phyloP scores from a whole-genome alignment of 2,888 invertebrate species.

The Agonum fuliginosum region DNA sequence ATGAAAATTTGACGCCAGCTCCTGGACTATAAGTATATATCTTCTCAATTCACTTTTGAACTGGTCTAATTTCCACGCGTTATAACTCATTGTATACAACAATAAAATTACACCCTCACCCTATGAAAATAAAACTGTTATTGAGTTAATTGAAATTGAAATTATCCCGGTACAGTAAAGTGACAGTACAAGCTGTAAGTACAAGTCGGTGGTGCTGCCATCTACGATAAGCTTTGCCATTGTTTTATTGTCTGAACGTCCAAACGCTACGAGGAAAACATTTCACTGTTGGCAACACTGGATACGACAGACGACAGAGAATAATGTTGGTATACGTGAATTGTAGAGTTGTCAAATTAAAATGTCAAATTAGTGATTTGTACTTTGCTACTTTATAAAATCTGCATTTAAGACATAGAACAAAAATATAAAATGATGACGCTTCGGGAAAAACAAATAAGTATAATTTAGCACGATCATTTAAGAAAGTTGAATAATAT shows the following conservation, averaged over 20 bases:
- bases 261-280: not conserved
- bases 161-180: too few species aligned
- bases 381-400: constrained; percentile 2
- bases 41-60: too few species aligned
- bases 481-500: constrained; percentile 22
- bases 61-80: too few species aligned
- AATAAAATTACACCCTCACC: too few species aligned
- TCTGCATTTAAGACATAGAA: not conserved
- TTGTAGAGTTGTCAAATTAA: constrained; percentile 56
- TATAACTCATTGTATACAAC: too few species aligned
- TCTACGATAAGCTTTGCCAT: too few species aligned
- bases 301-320: not conserved
- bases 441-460: constrained; percentile 83
- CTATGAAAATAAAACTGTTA: too few species aligned
- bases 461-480: constrained; percentile 70
- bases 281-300: not conserved
- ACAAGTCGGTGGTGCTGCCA: too few species aligned
- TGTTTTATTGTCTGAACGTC: not conserved
- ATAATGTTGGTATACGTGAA: constrained; percentile 46
- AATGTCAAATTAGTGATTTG: constrained; percentile 24
- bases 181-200: too few species aligned
- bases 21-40: too few species aligned
- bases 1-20: too few species aligned
- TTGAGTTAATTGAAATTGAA: too few species aligned
- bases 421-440: constrained; percentile 76